Evolutionary conservation across 2,797 vertebrate genomes (phyloP).

Genomic region (Champsocephalus esox): DNA sequence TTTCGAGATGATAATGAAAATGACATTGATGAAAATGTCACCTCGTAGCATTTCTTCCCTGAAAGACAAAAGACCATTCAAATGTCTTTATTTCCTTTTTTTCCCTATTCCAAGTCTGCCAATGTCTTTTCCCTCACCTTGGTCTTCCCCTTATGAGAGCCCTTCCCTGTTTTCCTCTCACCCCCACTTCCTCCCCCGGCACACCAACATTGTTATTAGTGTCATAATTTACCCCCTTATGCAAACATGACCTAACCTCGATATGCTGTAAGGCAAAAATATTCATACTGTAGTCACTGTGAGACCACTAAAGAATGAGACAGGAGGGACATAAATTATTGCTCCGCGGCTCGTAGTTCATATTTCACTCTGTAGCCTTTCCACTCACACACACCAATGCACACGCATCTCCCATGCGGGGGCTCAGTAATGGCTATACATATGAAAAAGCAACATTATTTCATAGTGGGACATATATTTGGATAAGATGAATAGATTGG

Average conservation of each 20-base stretch:
- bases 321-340: slow-evolving; percentile 74
- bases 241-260: slow-evolving; percentile 84
- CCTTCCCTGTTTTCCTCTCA: slow-evolving; percentile 4
- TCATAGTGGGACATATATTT: slow-evolving; percentile 61
- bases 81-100: background rate
- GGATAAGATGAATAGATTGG: slow-evolving; percentile 57
- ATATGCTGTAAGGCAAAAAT: slow-evolving; percentile 73
- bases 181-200: slow-evolving; percentile 31
- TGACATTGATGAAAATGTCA: background rate
- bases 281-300: slow-evolving; percentile 80
- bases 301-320: slow-evolving; percentile 77
- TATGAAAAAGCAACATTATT: slow-evolving; percentile 56
- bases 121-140: slow-evolving; percentile 14
- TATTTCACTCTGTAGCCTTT: slow-evolving; percentile 53
- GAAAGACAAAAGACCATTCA: background rate
- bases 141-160: slow-evolving; percentile 10
- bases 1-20: background rate
- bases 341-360: slow-evolving; percentile 49
- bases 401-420: slow-evolving; percentile 21
- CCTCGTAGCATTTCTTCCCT: slow-evolving; percentile 2
- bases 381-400: slow-evolving; percentile 14
- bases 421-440: slow-evolving; percentile 50
- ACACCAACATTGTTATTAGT: slow-evolving; percentile 72
- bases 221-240: slow-evolving; percentile 84
- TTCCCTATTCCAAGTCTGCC: background rate